These are phyloP conservation scores for Sprattus sprattus DNA, from an alignment of 2,113 vertebrate genomes.

Conservation along the genomic window DNA sequence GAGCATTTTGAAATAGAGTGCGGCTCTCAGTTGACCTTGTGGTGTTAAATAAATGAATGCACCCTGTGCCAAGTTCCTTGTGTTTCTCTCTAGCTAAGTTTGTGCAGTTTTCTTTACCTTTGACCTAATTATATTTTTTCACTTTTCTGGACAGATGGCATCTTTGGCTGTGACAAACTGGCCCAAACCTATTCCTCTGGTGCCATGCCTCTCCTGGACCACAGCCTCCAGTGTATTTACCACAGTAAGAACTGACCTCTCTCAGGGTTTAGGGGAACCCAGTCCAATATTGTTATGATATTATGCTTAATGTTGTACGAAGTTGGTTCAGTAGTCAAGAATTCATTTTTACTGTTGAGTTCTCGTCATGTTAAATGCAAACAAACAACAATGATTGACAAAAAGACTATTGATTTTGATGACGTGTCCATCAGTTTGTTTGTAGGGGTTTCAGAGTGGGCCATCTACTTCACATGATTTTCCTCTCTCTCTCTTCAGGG, in stretches of 20 bases:
- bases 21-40: background rate
- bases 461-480: background rate
- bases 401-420: no score
- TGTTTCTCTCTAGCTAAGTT: background rate
- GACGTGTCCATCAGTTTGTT: background rate
- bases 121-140: background rate
- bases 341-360: background rate
- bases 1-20: background rate
- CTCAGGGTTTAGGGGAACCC: background rate
- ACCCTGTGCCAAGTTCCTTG: background rate
- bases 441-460: background rate
- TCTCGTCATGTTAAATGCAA: background rate
- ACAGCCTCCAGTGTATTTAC: slow-evolving; percentile 97
- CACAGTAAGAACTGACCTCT: slow-evolving; percentile 78
- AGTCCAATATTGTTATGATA: background rate
- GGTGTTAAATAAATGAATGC: background rate
- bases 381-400: background rate
- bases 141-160: slow-evolving; percentile 83
- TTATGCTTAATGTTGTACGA: no score
- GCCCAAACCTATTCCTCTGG: slow-evolving; percentile 93
- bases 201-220: slow-evolving; percentile 97
- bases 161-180: slow-evolving; percentile 95
- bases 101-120: background rate
- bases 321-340: no score
- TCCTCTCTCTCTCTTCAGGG: slow-evolving; percentile 70